Evolutionary conservation across 2,113 vertebrate genomes (phyloP).

Genomic region (Dromaius novaehollandiae): DNA sequence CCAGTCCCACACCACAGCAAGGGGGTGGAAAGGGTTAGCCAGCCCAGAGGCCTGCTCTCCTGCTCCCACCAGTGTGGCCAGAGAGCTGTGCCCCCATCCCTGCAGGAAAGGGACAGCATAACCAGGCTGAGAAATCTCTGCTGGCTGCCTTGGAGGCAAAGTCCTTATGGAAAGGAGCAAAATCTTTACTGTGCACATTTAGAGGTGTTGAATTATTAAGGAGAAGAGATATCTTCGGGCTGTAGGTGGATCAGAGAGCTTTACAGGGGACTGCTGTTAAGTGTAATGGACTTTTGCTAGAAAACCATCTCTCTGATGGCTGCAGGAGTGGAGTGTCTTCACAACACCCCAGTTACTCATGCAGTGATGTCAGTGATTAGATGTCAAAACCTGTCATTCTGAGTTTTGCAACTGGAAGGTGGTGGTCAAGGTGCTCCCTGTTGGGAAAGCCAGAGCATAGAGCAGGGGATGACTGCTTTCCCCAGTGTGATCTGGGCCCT

Average conservation of each 20-base stretch:
- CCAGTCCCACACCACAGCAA: too few relatives aligned
- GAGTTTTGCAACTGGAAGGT: background rate
- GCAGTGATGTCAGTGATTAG: background rate
- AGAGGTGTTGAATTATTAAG: conserved; percentile 53
- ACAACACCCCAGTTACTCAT: background rate
- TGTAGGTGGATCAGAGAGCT: background rate
- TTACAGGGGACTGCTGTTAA: background rate
- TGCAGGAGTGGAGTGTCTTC: background rate
- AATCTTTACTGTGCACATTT: background rate
- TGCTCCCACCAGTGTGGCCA: background rate
- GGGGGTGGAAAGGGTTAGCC: background rate
- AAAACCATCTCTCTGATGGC: background rate
- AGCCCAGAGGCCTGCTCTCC: background rate
- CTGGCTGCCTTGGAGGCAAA: background rate
- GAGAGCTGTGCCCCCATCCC: background rate
- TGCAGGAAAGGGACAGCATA: background rate
- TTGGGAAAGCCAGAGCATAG: background rate
- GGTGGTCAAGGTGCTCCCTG: too few relatives aligned
- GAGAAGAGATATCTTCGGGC: background rate
- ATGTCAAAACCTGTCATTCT: background rate
- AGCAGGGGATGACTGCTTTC: too few relatives aligned
- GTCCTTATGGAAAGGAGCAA: background rate
- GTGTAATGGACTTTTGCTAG: background rate
- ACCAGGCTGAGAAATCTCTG: background rate
- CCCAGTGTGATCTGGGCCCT: background rate